These are phyloP conservation scores for Campylomormyrus numenius DNA, from an alignment of 2,113 vertebrate genomes.

Conservation along the genomic window DNA sequence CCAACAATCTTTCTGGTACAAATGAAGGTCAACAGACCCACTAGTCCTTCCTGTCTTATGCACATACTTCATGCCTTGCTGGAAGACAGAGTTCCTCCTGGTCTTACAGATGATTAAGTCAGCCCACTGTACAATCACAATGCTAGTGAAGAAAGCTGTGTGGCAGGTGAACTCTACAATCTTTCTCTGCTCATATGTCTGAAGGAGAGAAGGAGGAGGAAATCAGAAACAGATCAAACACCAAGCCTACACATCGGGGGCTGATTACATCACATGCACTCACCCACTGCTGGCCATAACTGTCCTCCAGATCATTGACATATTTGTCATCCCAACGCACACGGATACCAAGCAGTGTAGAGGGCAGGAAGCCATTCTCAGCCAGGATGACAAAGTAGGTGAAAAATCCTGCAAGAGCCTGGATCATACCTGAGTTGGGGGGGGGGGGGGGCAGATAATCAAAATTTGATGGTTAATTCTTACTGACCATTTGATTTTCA, in stretches of 20 bases:
- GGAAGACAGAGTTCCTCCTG: conserved; percentile 78
- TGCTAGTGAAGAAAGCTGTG: conserved; percentile 79
- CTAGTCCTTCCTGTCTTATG: not conserved
- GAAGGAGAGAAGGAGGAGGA: conserved; percentile 15
- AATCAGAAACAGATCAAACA: not conserved
- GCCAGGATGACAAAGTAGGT: conserved; percentile 78
- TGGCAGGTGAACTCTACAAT: conserved; percentile 84
- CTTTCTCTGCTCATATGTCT: conserved; percentile 81
- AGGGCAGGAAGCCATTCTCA: conserved; percentile 71
- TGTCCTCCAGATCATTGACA: conserved; percentile 62
- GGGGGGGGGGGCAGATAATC: not conserved
- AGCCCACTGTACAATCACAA: conserved; percentile 81
- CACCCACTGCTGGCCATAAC: conserved; percentile 74
- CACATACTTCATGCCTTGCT: conserved; percentile 81
- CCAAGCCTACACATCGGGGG: not conserved
- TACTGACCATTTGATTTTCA: not conserved
- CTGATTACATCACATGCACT: conserved; percentile 19
- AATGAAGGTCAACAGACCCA: not conserved
- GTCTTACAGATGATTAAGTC: conserved; percentile 83
- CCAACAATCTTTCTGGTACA: not conserved
- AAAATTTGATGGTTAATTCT: not conserved
- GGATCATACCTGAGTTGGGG: conserved; percentile 61
- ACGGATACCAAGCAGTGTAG: conserved; percentile 66
- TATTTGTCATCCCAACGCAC: conserved; percentile 73
- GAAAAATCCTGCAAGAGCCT: conserved; percentile 73